A percentile compares a stretch with the other conserved stretches of the same genome.
Conservation (phyloP, 2,113 vertebrate species). For the Actenoides lindsayi region DNA sequence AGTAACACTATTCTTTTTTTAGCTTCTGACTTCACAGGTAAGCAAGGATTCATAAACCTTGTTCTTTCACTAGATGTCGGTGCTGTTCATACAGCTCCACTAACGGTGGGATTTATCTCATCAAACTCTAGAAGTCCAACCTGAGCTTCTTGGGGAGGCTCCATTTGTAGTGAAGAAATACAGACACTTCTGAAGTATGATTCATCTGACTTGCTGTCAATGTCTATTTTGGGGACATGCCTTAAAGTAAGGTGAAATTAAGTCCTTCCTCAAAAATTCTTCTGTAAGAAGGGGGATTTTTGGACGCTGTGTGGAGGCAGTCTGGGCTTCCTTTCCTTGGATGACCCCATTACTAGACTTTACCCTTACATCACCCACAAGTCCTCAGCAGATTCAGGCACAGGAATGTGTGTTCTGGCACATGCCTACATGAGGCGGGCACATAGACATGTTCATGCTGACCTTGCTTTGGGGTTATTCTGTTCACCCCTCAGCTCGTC, state of each 20-base stretch:
- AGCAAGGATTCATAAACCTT: background rate
- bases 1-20: background rate
- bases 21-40: background rate
- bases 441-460: background rate
- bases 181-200: background rate
- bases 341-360: background rate
- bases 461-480: background rate
- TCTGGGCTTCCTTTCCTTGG: background rate
- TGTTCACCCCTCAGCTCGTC: background rate
- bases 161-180: background rate
- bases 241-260: background rate
- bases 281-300: background rate
- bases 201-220: background rate
- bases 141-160: background rate
- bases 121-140: background rate
- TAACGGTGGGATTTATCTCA: background rate
- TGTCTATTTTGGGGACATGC: background rate
- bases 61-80: background rate
- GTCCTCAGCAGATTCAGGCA: background rate
- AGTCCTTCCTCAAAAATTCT: background rate
- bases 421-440: rapidly evolving
- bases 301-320: background rate
- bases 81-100: background rate
- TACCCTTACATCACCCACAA: background rate
- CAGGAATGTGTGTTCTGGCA: background rate